These are phyloP conservation scores for cattle (Bos taurus) DNA, from an alignment of 2,113 vertebrate species.

Conservation along the genomic window ARS-UCD2.0 NC_037337.1:33016501-33017000, in stretches of 20 bases:
- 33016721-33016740: background rate
- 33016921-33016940: background rate
- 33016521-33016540: background rate
- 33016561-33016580: background rate
- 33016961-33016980: background rate
- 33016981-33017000: background rate
- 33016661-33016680: background rate
- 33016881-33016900: background rate
- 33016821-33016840: background rate
- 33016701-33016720: background rate
- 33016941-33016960: background rate
- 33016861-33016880: background rate
- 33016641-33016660: background rate
- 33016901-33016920: background rate
- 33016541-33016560: background rate
- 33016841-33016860: background rate
- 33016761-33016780: background rate
- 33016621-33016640: background rate
- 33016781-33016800: background rate
- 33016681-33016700: background rate
- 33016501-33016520: background rate
- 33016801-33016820: conserved; percentile 13
- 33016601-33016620: background rate
- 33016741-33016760: background rate
- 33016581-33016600: background rate